phyloP scores from a whole-genome alignment of 2,888 invertebrate genomes.

The Ochlodes sylvanus region DNA sequence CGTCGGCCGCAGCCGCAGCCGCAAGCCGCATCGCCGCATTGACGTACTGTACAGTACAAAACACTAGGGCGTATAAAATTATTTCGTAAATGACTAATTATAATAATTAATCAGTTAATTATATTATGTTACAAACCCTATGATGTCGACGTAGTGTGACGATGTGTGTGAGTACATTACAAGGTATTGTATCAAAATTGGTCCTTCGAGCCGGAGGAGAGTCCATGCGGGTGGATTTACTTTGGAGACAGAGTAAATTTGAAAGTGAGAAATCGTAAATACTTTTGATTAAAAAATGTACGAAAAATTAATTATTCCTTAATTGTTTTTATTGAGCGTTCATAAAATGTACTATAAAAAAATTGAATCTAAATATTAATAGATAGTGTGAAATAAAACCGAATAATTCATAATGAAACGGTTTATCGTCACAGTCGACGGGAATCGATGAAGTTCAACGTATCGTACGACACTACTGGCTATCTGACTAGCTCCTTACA shows the following conservation, averaged over 20 bases:
- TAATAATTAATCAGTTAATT: constrained; percentile 20
- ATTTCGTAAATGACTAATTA: constrained; percentile 18
- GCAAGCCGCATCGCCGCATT: constrained; percentile 3
- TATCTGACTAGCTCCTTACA: constrained; percentile 32
- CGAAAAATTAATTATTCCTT: too few species aligned
- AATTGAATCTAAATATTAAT: too few species aligned
- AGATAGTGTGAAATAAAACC: too few species aligned
- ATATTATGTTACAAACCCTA: constrained; percentile 23
- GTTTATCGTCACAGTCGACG: too few species aligned
- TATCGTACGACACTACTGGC: constrained; percentile 12
- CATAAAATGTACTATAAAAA: too few species aligned
- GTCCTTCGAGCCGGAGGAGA: constrained; percentile 27
- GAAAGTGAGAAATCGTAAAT: not conserved
- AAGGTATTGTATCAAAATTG: constrained; percentile 20
- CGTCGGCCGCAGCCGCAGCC: not conserved
- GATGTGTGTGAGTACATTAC: constrained; percentile 3
- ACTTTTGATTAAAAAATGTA: too few species aligned
- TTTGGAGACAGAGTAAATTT: too few species aligned
- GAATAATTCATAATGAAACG: too few species aligned
- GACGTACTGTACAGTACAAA: constrained; percentile 35
- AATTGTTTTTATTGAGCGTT: too few species aligned
- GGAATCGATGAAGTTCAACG: too few species aligned
- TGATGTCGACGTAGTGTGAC: constrained; percentile 6
- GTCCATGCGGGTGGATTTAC: not conserved
- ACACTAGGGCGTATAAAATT: constrained; percentile 36